Evolutionary conservation across 2,888 invertebrate genomes (phyloP).

Genomic region (Cremastinae sp.): DNA sequence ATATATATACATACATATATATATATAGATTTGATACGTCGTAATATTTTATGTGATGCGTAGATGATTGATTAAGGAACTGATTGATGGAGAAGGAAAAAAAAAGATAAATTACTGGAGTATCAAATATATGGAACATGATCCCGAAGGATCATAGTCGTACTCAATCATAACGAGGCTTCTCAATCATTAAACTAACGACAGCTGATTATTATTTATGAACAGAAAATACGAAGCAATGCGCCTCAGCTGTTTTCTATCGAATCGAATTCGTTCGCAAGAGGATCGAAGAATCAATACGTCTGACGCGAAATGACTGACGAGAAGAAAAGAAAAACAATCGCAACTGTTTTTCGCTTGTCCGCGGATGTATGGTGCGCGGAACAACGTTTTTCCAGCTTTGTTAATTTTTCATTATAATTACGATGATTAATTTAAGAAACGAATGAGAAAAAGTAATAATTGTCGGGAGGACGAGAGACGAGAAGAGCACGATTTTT

Average conservation of each 20-base stretch:
- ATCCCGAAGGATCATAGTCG: constrained; percentile 21
- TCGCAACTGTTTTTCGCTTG: too few species aligned
- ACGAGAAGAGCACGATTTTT: too few species aligned
- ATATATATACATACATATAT: constrained; percentile 59
- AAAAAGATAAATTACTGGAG: constrained; percentile 37
- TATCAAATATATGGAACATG: constrained; percentile 51
- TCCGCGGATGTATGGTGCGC: too few species aligned
- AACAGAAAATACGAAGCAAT: constrained; percentile 12
- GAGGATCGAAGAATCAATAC: too few species aligned
- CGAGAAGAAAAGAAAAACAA: too few species aligned
- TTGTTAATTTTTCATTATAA: too few species aligned
- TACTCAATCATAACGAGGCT: constrained; percentile 25
- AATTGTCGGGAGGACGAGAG: too few species aligned
- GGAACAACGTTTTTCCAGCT: too few species aligned
- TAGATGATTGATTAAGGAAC: constrained; percentile 58
- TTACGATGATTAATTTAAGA: too few species aligned
- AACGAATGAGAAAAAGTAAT: too few species aligned
- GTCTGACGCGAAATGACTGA: too few species aligned
- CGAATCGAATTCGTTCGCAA: constrained; percentile 15
- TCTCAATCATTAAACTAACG: constrained; percentile 31
- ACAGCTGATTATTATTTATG: constrained; percentile 3
- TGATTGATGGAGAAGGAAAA: neutral
- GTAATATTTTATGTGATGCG: constrained; percentile 71
- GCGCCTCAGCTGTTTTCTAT: constrained; percentile 15
- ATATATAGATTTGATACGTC: constrained; percentile 75